A percentile compares a stretch with the other conserved stretches of the same genome.
phyloP scores from a whole-genome alignment of 2,888 invertebrate genomes.

The Lumbricus terrestris region DNA sequence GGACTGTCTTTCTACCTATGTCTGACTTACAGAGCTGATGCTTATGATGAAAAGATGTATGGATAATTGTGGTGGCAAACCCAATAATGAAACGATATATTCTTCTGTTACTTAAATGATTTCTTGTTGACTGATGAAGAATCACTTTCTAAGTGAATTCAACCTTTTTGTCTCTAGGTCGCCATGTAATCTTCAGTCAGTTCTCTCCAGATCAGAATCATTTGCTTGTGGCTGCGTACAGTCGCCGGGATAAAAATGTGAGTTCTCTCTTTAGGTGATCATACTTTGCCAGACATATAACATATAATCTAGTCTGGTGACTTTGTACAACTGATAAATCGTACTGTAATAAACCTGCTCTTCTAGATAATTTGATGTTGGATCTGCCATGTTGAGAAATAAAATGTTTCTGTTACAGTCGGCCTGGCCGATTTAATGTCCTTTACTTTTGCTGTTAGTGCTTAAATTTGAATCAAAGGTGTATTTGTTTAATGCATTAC shows the following conservation, averaged over 20 bases:
- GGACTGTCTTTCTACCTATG: too few relatives aligned
- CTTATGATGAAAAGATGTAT: background rate
- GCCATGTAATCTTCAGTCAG: slow-evolving; percentile 46
- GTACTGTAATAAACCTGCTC: background rate
- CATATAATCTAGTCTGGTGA: background rate
- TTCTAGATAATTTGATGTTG: background rate
- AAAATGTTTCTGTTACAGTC: background rate
- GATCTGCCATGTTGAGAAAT: background rate
- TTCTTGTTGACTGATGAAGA: background rate
- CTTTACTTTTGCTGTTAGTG: background rate
- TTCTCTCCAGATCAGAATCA: slow-evolving; percentile 55
- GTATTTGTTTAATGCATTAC: background rate
- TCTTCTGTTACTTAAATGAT: background rate
- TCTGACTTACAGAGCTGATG: too few relatives aligned
- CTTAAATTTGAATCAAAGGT: background rate
- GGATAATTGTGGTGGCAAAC: background rate
- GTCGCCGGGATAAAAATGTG: slow-evolving; percentile 34
- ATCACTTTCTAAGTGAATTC: background rate
- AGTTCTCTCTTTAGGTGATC: background rate
- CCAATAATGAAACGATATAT: background rate
- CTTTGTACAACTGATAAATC: background rate
- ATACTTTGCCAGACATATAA: background rate
- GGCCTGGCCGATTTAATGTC: background rate
- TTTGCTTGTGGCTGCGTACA: slow-evolving; percentile 48
- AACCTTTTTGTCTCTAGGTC: slow-evolving; percentile 42